Percentiles rank a stretch among this genome's conserved stretches.
phyloP scores from a whole-genome alignment of 2,797 vertebrate species.

The Myotis pilosus region DNA sequence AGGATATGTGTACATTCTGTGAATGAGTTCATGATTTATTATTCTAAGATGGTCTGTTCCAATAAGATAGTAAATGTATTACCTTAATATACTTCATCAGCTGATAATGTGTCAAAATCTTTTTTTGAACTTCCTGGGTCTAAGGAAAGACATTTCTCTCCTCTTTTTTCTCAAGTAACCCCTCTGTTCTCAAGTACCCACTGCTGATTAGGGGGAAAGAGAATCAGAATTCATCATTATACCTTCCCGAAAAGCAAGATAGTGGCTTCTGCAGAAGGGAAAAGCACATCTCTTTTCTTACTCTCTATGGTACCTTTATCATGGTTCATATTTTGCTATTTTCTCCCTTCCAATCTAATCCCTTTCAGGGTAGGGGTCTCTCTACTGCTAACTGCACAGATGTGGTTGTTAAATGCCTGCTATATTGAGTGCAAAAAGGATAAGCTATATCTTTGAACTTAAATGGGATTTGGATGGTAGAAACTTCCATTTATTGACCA shows the following conservation, averaged over 20 bases:
- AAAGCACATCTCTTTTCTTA: neutral
- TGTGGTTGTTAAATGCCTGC: neutral
- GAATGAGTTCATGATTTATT: neutral
- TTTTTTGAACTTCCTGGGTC: neutral
- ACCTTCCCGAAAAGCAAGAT: neutral
- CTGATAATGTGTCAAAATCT: neutral
- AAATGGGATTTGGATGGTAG: neutral
- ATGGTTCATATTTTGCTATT: neutral
- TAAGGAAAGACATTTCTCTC: neutral
- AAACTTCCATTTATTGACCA: neutral
- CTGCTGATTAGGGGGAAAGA: neutral
- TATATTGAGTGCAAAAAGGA: neutral
- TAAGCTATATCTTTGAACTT: neutral
- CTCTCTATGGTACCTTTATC: neutral
- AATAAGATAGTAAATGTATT: neutral
- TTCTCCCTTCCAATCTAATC: neutral
- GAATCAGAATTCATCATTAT: neutral
- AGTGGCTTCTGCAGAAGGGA: neutral
- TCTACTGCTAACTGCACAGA: neutral
- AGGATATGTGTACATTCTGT: neutral
- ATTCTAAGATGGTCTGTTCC: neutral
- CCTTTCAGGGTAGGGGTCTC: neutral
- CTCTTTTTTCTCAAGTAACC: neutral
- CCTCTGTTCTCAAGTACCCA: neutral
- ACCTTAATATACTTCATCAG: neutral